Conservation (phyloP, 2,888 invertebrate genomes). For the Nasonovia ribisnigri region DNA sequence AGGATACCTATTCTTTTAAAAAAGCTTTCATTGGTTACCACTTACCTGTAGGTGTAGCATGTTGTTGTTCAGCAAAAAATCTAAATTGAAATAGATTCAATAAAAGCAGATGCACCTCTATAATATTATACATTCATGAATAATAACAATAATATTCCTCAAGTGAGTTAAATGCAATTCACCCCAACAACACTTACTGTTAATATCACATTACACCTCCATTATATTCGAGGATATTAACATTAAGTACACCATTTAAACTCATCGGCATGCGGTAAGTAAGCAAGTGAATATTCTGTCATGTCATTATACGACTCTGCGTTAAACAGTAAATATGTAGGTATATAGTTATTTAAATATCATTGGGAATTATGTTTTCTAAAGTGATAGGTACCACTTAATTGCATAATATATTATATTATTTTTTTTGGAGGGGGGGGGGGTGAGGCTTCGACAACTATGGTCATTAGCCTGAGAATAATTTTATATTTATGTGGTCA, state of each 20-base stretch:
- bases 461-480: too few species aligned
- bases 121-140: neutral
- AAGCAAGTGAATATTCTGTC: neutral
- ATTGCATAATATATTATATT: too few species aligned
- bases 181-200: neutral
- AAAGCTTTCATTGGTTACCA: neutral
- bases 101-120: neutral
- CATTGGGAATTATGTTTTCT: neutral
- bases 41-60: too few species aligned
- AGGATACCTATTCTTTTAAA: neutral
- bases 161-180: neutral
- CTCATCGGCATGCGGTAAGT: neutral
- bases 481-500: too few species aligned
- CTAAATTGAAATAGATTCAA: neutral
- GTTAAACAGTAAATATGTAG: too few species aligned
- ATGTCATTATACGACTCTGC: neutral
- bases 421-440: too few species aligned
- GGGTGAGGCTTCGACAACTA: too few species aligned
- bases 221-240: neutral
- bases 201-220: neutral
- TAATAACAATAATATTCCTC: neutral
- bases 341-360: neutral
- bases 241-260: neutral
- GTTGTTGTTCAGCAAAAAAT: neutral
- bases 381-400: too few species aligned